Evolutionary conservation across 2,797 vertebrate genomes (phyloP).

Genomic region (Crax fasciolata): DNA sequence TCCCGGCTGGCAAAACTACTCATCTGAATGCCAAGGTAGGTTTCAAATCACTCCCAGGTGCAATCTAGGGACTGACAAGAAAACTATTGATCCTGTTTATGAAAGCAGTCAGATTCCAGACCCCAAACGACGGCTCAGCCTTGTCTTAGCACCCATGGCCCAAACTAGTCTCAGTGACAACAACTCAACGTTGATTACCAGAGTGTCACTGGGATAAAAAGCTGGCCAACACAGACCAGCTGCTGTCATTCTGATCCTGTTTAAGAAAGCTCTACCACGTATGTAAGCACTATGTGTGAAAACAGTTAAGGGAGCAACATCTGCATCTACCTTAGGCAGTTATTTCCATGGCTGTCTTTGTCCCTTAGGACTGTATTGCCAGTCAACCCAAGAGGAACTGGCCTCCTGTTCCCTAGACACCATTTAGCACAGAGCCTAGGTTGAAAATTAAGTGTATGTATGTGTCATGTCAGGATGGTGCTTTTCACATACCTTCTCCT

Average conservation of each 20-base stretch:
- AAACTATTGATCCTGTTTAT: background rate
- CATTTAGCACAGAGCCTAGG: background rate
- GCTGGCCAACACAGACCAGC: background rate
- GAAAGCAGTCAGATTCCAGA: background rate
- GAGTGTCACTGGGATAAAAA: background rate
- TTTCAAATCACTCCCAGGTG: background rate
- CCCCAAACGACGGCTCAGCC: background rate
- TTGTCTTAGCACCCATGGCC: background rate
- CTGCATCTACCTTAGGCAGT: background rate
- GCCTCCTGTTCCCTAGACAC: background rate
- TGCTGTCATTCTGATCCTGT: background rate
- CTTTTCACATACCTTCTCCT: conserved; percentile 90
- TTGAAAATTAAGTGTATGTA: background rate
- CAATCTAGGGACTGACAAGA: background rate
- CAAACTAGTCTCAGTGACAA: background rate
- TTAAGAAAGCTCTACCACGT: background rate
- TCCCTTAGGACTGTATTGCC: background rate
- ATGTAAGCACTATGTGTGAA: background rate
- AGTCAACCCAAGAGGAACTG: background rate
- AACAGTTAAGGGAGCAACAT: background rate
- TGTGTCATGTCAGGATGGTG: background rate
- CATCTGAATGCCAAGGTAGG: background rate
- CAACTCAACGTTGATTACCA: background rate
- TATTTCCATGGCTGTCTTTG: background rate
- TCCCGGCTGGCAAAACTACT: background rate